A percentile compares a stretch with the other conserved stretches of the same genome.
These are phyloP conservation scores for Delphinus delphis DNA, from an alignment of 2,113 vertebrate genomes.

Conservation along the genomic window DNA sequence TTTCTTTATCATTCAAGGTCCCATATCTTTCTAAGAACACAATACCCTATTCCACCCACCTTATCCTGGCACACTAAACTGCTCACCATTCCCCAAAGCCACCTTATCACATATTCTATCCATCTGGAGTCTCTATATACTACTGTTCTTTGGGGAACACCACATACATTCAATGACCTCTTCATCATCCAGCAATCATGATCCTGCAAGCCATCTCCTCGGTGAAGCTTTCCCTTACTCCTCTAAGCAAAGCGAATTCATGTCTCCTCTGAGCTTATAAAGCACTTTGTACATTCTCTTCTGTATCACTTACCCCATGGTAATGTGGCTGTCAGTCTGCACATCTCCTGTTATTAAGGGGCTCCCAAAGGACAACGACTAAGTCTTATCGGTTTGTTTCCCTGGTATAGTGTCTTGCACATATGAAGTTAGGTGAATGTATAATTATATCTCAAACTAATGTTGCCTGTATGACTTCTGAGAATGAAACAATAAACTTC, in stretches of 20 bases:
- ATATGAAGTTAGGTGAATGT: slow-evolving; percentile 23
- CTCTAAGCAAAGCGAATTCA: neutral
- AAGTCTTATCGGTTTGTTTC: slow-evolving; percentile 10
- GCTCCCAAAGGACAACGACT: slow-evolving; percentile 3
- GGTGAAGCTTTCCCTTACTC: slow-evolving; percentile 24
- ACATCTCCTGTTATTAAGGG: neutral
- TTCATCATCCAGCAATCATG: neutral
- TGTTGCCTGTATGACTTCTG: slow-evolving; percentile 23
- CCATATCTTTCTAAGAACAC: neutral
- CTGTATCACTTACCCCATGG: neutral
- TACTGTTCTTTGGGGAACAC: neutral
- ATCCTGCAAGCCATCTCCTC: neutral
- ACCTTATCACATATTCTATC: neutral
- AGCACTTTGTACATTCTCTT: neutral
- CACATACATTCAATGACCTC: neutral
- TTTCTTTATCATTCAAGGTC: neutral
- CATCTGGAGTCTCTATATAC: neutral
- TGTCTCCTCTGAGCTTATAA: neutral
- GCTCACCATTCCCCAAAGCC: slow-evolving; percentile 29
- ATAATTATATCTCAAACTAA: slow-evolving; percentile 35
- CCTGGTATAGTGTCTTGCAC: neutral
- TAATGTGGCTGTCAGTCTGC: neutral
- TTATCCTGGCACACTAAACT: neutral
- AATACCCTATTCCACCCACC: neutral
- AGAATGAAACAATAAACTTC: slow-evolving; percentile 49